Percentiles rank a stretch among this genome's conserved stretches.
Conservation (phyloP, 2,113 vertebrate species). For the Enhydra lutris region DNA sequence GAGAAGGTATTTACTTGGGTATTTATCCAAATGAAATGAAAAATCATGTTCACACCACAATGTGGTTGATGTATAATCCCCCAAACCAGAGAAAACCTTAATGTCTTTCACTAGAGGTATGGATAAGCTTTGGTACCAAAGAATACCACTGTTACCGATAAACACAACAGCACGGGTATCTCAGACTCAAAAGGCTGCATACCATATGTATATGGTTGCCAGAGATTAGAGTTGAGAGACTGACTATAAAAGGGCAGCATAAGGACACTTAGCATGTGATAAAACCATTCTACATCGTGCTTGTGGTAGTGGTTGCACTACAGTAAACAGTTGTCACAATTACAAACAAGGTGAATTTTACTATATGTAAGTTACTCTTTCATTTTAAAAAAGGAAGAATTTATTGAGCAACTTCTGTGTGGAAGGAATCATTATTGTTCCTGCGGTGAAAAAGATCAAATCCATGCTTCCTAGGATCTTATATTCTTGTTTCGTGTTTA, state of each 20-base stretch:
- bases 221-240: background rate
- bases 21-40: constrained; percentile 25
- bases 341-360: background rate
- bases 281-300: background rate
- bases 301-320: background rate
- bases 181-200: background rate
- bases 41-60: background rate
- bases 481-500: background rate
- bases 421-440: background rate
- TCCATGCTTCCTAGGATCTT: background rate
- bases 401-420: background rate
- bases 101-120: background rate
- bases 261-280: background rate
- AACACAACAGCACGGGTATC: background rate
- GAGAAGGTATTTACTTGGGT: background rate
- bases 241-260: background rate
- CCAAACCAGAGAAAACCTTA: background rate
- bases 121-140: background rate
- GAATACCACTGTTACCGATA: background rate
- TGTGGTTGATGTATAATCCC: background rate
- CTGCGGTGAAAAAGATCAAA: background rate
- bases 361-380: background rate
- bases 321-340: background rate
- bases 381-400: background rate
- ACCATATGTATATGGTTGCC: background rate